Evolutionary conservation across 1,140 invertebrate genomes (phyloP).

Genomic region (Trichoplusia ni): DNA sequence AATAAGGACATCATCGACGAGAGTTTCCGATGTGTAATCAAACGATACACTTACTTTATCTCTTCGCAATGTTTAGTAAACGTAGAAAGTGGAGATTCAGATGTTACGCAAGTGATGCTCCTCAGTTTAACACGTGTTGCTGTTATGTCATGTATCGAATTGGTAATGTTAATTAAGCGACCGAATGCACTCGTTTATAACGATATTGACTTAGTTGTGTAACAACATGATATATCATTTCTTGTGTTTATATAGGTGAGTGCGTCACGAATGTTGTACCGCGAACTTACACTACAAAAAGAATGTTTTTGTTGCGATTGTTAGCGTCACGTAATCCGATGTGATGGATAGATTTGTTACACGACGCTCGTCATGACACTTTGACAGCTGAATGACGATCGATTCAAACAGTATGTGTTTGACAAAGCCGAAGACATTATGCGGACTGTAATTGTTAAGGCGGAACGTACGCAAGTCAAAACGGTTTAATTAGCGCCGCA

Average conservation of each 20-base stretch:
- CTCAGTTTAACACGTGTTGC: background rate
- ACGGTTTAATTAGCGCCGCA: background rate
- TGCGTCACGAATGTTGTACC: background rate
- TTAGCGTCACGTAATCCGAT: background rate
- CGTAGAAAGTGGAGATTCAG: slow-evolving; percentile 22
- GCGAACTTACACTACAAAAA: background rate
- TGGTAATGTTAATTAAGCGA: slow-evolving; percentile 11
- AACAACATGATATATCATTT: slow-evolving; percentile 14
- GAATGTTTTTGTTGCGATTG: background rate
- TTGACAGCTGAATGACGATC: background rate
- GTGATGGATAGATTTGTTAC: background rate
- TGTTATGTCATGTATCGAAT: slow-evolving; percentile 4
- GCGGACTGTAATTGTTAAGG: too few species aligned
- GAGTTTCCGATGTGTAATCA: background rate
- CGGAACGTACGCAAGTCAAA: too few species aligned
- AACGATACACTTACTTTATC: background rate
- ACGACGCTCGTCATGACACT: background rate
- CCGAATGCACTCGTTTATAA: slow-evolving; percentile 6
- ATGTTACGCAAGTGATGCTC: slow-evolving; percentile 2
- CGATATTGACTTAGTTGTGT: slow-evolving; percentile 21
- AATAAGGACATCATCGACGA: background rate
- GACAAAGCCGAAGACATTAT: too few species aligned
- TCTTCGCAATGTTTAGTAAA: slow-evolving; percentile 3
- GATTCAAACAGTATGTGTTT: too few species aligned
- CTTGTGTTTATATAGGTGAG: slow-evolving; percentile 1